Conservation (phyloP, 2,888 invertebrate genomes). For the Luffia ferchaultella region DNA sequence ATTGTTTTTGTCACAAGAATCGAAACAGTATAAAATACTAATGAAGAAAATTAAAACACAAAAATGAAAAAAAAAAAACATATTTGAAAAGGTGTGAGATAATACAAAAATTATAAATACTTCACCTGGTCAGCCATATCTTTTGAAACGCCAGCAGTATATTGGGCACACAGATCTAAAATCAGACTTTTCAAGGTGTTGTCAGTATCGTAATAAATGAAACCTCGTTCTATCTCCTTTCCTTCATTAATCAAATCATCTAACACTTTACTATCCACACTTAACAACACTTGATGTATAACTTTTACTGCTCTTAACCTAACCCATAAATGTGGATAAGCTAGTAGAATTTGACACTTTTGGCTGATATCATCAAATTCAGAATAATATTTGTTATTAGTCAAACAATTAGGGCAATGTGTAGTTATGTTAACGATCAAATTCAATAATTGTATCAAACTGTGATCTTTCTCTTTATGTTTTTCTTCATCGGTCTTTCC, state of each 20-base stretch:
- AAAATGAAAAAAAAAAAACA: too few species aligned
- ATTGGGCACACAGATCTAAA: slow-evolving; percentile 79
- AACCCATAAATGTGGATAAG: slow-evolving; percentile 89
- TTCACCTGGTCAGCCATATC: slow-evolving; percentile 77
- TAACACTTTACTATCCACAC: slow-evolving; percentile 69
- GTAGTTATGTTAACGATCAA: slow-evolving; percentile 73
- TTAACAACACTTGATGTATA: slow-evolving; percentile 74
- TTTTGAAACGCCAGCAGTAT: slow-evolving; percentile 72
- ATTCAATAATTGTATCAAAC: slow-evolving; percentile 77
- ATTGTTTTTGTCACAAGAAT: too few species aligned
- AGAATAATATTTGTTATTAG: slow-evolving; percentile 43
- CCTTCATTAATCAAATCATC: slow-evolving; percentile 47
- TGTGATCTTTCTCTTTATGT: slow-evolving; percentile 75
- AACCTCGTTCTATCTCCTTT: slow-evolving; percentile 51
- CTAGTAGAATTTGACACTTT: slow-evolving; percentile 75
- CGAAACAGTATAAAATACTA: too few species aligned
- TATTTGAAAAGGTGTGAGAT: too few species aligned
- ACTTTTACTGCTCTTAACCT: slow-evolving; percentile 80
- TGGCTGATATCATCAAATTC: slow-evolving; percentile 69
- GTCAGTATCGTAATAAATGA: slow-evolving; percentile 70
- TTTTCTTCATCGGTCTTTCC: slow-evolving; percentile 61
- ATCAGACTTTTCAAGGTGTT: slow-evolving; percentile 71
- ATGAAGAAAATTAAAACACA: too few species aligned
- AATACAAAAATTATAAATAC: too few species aligned
- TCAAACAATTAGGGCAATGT: slow-evolving; percentile 68